Evolutionary conservation across 2,888 invertebrate genomes (phyloP).

Genomic region (Ormyrus nitidulus): DNA sequence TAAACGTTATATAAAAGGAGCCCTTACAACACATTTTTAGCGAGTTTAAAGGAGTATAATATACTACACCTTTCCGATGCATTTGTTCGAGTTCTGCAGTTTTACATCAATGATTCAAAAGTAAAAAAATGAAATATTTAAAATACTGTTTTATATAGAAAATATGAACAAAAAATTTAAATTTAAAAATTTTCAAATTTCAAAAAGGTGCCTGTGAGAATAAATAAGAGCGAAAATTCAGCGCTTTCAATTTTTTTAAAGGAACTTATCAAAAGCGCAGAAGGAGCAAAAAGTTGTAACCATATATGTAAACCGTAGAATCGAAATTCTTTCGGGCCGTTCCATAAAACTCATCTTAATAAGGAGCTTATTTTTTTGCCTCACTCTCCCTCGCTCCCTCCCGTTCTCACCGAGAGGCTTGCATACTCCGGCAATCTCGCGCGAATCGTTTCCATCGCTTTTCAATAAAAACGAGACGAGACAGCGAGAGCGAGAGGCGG

Average conservation of each 20-base stretch:
- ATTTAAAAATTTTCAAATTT: too few species aligned
- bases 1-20: slow-evolving; percentile 24
- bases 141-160: too few species aligned
- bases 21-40: too few species aligned
- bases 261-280: neutral
- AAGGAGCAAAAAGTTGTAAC: neutral
- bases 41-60: neutral
- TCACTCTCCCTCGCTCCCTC: slow-evolving; percentile 59
- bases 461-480: slow-evolving; percentile 39
- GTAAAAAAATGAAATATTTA: too few species aligned
- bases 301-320: too few species aligned
- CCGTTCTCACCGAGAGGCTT: slow-evolving; percentile 21
- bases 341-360: slow-evolving; percentile 17
- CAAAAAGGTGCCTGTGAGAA: too few species aligned
- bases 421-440: slow-evolving; percentile 56
- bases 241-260: slow-evolving; percentile 16
- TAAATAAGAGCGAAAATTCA: neutral
- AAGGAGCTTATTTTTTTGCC: slow-evolving; percentile 58
- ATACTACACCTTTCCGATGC: too few species aligned
- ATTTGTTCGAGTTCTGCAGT: too few species aligned
- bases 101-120: too few species aligned
- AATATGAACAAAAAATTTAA: too few species aligned
- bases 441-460: slow-evolving; percentile 50
- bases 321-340: neutral
- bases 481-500: too few species aligned